phyloP scores from a whole-genome alignment of 2,888 invertebrate genomes.

The Tetrapedia diversipes region DNA sequence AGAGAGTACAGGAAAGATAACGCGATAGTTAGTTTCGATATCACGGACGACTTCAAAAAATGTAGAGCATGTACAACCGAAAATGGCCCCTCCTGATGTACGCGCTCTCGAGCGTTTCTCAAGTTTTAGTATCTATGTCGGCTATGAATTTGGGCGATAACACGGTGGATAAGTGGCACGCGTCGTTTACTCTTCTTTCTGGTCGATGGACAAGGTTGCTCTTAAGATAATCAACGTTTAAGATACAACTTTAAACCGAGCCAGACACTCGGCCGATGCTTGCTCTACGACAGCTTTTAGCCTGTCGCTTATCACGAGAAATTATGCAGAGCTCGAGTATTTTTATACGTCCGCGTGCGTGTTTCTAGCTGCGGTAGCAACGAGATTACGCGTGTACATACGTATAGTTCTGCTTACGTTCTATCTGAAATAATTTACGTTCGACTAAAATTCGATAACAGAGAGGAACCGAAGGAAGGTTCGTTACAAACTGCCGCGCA shows the following conservation, averaged over 20 bases:
- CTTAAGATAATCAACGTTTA: conserved; percentile 42
- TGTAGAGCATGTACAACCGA: not conserved
- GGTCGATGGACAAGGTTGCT: conserved; percentile 50
- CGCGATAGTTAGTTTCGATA: no score
- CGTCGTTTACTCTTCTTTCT: conserved; percentile 59
- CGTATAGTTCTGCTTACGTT: no score
- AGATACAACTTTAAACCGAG: conserved; percentile 39
- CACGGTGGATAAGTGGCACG: conserved; percentile 74
- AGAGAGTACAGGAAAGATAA: no score
- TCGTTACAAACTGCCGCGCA: not conserved
- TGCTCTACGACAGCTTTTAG: conserved; percentile 21
- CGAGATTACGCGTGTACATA: not conserved
- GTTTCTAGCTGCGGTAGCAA: not conserved
- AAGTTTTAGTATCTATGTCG: conserved; percentile 47
- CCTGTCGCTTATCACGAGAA: conserved; percentile 34
- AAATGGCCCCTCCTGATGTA: conserved; percentile 28
- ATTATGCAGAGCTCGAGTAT: conserved; percentile 43
- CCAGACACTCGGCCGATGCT: conserved; percentile 49
- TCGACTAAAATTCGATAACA: no score
- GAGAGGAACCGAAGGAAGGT: not conserved
- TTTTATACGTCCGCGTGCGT: conserved; percentile 11
- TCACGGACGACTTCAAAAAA: not conserved
- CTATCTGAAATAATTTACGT: no score
- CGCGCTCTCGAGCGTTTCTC: conserved; percentile 2
- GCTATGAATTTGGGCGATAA: conserved; percentile 62